phyloP scores from a whole-genome alignment of 1,140 invertebrate genomes.

The Belonocnema kinseyi region DNA sequence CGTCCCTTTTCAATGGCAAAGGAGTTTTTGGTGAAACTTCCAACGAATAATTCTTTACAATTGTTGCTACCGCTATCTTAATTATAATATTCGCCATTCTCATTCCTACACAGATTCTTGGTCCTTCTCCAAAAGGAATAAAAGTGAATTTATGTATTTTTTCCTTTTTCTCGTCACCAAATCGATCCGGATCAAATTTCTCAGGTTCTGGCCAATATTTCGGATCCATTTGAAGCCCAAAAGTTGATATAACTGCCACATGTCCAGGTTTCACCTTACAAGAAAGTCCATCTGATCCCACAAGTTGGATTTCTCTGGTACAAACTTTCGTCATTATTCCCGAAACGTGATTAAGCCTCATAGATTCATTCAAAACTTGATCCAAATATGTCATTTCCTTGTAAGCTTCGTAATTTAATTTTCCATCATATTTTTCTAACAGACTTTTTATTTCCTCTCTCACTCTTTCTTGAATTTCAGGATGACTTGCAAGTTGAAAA shows the following conservation, averaged over 20 bases:
- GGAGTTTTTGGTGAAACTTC: conserved; percentile 53
- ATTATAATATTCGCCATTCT: conserved; percentile 43
- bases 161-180: conserved; percentile 56
- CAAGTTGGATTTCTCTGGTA: conserved; percentile 57
- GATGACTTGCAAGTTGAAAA: conserved; percentile 39
- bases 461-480: conserved; percentile 46
- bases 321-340: conserved; percentile 57
- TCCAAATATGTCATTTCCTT: conserved; percentile 78
- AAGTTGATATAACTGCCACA: conserved; percentile 64
- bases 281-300: conserved; percentile 50
- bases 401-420: conserved; percentile 46
- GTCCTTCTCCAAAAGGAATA: conserved; percentile 74
- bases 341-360: conserved; percentile 65
- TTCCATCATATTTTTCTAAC: conserved; percentile 42
- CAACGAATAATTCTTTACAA: conserved; percentile 37
- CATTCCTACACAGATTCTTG: conserved; percentile 75
- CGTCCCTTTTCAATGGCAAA: conserved; percentile 48
- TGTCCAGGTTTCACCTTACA: conserved; percentile 54
- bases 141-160: conserved; percentile 60
- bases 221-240: conserved; percentile 72
- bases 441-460: conserved; percentile 42
- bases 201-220: conserved; percentile 74
- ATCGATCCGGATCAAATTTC: conserved; percentile 76
- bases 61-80: conserved; percentile 32
- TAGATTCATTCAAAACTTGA: conserved; percentile 74